Evolutionary conservation across 2,797 vertebrate species (phyloP), one percentile per base, ranked within the genome.

Genomic region (Prunella strophiata): DNA sequence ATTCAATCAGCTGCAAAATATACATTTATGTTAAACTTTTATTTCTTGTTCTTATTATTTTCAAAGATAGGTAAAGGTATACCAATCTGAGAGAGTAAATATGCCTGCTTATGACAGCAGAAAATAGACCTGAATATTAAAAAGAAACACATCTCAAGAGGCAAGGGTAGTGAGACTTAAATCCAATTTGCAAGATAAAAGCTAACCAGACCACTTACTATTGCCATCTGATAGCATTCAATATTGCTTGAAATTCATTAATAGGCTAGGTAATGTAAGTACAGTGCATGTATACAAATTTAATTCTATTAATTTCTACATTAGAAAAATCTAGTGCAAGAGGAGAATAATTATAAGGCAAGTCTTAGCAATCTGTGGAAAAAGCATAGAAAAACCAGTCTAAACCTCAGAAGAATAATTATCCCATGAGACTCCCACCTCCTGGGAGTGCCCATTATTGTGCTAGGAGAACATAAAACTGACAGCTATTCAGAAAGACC

Each of bases 141-240:
- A 82, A 89, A 79, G 68, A 91, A 86, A 57, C 51, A 88, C 55
- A 67, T 92, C 92, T 85, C 63, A 71, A 76, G 91, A 94, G 61
- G 76, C 76, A 93, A 90, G 79, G 88, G 84, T 43, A 82, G 71
- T 63, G 80, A 90, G 81, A 87, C 47, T 88, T 90, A 84, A 95
- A 94, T 89, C 78, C 77, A 96, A 94, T 94, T 95, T 95, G 73
- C 75, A 96, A 93, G 90, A 93, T 79, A 96, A 96, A 95, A 91
- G 63, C 94, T 90, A 95, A 89, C 62, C 42, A 51, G 76, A 70
- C 88, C 90, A 93, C 67, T 94, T 76, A 88, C 48, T 85, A 80
- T 30, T 94, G 80, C 77, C 85, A 88, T 90, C 93, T 93, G 95
- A 96, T 91, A 94, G 85, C 70, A 91, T 93, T 95, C 85, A 92